Conservation (phyloP, 2,797 vertebrate genomes). For the Bucorvus abyssinicus region DNA sequence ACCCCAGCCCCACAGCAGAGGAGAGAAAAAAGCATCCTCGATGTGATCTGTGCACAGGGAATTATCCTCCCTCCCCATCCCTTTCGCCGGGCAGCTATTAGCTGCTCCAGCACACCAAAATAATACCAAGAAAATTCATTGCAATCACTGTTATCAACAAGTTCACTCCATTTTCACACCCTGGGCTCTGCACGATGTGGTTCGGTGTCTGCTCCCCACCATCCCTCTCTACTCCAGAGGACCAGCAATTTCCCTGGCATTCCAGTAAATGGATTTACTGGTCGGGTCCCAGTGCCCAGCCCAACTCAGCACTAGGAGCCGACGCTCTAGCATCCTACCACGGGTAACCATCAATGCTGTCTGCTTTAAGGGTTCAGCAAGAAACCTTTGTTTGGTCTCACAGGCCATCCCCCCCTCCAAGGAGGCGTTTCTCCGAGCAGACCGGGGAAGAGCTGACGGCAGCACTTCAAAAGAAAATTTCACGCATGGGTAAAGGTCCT, state of each 20-base stretch:
- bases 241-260: background rate
- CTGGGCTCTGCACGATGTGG: fast-evolving
- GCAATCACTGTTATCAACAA: background rate
- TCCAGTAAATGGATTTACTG: background rate
- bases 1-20: background rate
- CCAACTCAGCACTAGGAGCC: background rate
- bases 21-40: fast-evolving
- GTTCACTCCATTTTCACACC: background rate
- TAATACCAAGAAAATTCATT: background rate
- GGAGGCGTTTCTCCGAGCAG: background rate
- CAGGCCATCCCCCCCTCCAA: background rate
- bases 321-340: fast-evolving
- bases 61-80: background rate
- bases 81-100: background rate
- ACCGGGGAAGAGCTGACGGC: background rate
- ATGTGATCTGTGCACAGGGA: fast-evolving
- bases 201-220: background rate
- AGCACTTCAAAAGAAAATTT: conserved; percentile 39
- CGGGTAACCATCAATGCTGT: fast-evolving
- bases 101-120: background rate
- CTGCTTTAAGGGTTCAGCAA: background rate
- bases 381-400: background rate
- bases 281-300: background rate
- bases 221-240: background rate
- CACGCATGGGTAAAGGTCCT: conserved; percentile 18